Evolutionary conservation across 2,113 vertebrate species (phyloP), one percentile per base, ranked within the genome.

Genomic region (Pardalotus punctatus): DNA sequence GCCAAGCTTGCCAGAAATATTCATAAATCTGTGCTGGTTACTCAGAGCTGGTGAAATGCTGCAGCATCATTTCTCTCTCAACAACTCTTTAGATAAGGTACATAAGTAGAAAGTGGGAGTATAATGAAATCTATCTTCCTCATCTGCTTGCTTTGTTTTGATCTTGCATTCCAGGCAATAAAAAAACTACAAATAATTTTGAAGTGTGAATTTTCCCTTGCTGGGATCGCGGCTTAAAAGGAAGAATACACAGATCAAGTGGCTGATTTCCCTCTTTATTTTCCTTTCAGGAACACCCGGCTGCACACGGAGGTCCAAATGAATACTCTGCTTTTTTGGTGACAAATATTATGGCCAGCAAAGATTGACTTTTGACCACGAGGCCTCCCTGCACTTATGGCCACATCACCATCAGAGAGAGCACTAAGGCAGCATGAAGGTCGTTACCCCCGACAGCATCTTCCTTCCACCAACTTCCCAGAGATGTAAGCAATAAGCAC

Each of bases 401-500:
- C 57, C 71, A 43, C 33, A 78, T 77, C 69, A 81, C 80, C 95
- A 97, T 91, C 94, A 88, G 96, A 93, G 85, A 88, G 96, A 93
- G 85, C 91, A 61, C 74, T 61, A 42, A 80, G 60, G 36, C 60
- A 54, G 96, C 97, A 87, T 98, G 98, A 98, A 98, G 97, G 97
- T 98, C 97, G 97, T 85, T 96, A 90, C 94, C 93, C 95, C 93
- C 95, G n/a, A n/a, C 72, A 21, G 91, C 87, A 79, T 88, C 97
- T 96, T 96, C 83, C 93, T 97, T 96, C 8, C 29, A 96, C 94
- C 85, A 97, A 97, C 97, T 97, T 96, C 97, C 91, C 87, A 64
- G 96, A 97, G 97, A 96, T 86, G 97, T 84, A 96, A 97, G 97
- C 97, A 97, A 90, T 97, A 97, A 98, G 96, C 97, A 82, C 96